These are phyloP conservation scores for Alligator mississippiensis DNA, from an alignment of 2,113 vertebrate species.

Conservation along the genomic window DNA sequence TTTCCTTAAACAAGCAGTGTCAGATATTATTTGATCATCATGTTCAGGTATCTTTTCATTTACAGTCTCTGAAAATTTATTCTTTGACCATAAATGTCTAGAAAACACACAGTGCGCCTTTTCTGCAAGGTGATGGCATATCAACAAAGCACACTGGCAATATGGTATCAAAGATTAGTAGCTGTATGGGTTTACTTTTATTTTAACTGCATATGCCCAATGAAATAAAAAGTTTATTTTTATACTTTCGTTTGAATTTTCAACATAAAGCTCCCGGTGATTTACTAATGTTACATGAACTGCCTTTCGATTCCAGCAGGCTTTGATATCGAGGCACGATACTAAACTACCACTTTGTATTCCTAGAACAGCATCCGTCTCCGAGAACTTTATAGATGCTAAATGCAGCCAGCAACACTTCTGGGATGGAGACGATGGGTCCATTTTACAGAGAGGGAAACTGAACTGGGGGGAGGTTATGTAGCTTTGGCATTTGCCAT, in stretches of 20 bases:
- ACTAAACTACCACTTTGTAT: conserved; percentile 42
- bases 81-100: conserved; percentile 55
- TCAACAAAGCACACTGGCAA: conserved; percentile 59
- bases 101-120: conserved; percentile 40
- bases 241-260: conserved; percentile 66
- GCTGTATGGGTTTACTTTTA: conserved; percentile 57
- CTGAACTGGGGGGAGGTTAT: background rate
- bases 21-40: conserved; percentile 66
- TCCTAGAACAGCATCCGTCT: conserved; percentile 42
- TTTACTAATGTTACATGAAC: conserved; percentile 71
- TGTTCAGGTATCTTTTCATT: conserved; percentile 67
- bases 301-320: conserved; percentile 61
- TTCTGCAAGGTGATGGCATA: conserved; percentile 59
- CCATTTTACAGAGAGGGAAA: conserved; percentile 59
- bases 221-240: conserved; percentile 75
- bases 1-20: conserved; percentile 66
- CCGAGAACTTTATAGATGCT: conserved; percentile 53
- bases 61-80: conserved; percentile 69
- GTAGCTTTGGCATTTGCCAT: conserved; percentile 1
- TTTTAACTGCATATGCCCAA: conserved; percentile 70
- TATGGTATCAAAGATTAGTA: conserved; percentile 62
- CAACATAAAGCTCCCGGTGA: conserved; percentile 70
- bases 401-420: conserved; percentile 55
- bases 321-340: conserved; percentile 53
- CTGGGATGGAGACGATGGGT: conserved; percentile 14